These are phyloP conservation scores for Cebus imitator DNA, from an alignment of 2,113 vertebrate species.

Conservation along the genomic window DNA sequence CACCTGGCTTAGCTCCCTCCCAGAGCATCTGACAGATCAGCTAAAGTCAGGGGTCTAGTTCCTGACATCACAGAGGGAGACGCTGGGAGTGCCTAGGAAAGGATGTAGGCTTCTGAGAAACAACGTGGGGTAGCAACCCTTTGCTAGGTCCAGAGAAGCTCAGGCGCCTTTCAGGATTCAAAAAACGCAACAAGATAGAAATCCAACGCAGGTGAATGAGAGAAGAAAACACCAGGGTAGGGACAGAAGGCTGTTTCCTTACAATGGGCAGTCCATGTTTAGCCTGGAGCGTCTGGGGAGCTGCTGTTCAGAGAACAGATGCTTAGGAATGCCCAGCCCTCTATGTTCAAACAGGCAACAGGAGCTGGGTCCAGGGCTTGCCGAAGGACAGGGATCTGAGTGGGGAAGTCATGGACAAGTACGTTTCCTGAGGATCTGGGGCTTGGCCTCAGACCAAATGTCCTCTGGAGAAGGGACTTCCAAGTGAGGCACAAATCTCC, in stretches of 20 bases:
- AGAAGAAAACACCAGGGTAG: neutral
- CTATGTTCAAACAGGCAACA: too few species aligned
- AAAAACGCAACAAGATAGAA: neutral
- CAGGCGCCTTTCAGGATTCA: neutral
- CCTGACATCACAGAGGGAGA: accelerated
- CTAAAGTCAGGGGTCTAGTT: neutral
- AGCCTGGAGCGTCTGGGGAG: neutral
- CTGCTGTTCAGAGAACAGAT: accelerated
- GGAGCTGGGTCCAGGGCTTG: neutral
- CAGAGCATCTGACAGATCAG: neutral
- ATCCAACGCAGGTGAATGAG: neutral
- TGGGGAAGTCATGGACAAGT: accelerated
- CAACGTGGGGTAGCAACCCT: neutral
- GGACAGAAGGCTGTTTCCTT: neutral
- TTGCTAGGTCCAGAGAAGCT: neutral
- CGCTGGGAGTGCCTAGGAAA: accelerated
- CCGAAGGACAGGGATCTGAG: too few species aligned
- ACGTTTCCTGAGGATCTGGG: neutral
- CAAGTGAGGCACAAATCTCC: neutral
- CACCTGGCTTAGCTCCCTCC: neutral
- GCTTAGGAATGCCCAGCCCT: accelerated
- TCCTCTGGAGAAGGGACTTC: neutral
- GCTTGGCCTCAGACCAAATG: neutral
- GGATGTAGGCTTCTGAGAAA: neutral
- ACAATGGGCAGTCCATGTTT: neutral